Evolutionary conservation across 2,888 invertebrate genomes (phyloP), one percentile per base, ranked within the genome.

Genomic region (Idaea aversata): DNA sequence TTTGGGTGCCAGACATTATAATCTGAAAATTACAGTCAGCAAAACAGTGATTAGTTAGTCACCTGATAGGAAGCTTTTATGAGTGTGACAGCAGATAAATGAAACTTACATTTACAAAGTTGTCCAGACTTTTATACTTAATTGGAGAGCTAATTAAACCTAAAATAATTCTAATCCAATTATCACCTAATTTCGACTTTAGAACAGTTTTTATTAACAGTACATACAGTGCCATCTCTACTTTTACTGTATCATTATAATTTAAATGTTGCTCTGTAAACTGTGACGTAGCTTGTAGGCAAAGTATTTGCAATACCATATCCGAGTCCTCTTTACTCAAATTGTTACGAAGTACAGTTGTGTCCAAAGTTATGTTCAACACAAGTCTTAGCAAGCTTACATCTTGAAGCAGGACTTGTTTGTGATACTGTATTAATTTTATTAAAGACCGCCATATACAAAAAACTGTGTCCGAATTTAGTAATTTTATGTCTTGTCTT

Each of bases 191-290:
- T 69, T 79, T 80, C 1, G 63, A 67, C 66, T 79, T 83, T 36
- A 85, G 62, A 61, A 86, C 58, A 59, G 82, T 58, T 70, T 79
- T 83, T 63, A 73, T 69, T 6, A 82, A 58, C 67, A 89, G 63
- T 25, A 87, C 69, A 72, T 88, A 86, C 68, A 85, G 85, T 5
- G 91, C 65, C 59, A 88, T 77, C 13, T 78, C 36, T 16, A 73
- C 57, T 72, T 81, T 87, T 36, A 75, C 68, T 34, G 65, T 63
- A 16, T 82, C 80, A 76, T 64, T 75, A 62, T 76, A 82, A 35
- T 63, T 69, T 5, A 81, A 62, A 64, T 71, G 73, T 16, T 77
- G 75, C 68, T 82, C 81, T 25, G 81, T 73, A 69, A 83, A 81
- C 10, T 79, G 74, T 64, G 69, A 16, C 61, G 75, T 68, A 16